Evolutionary conservation across 2,888 invertebrate genomes (phyloP).

Genomic region (Drosophila quinaria): DNA sequence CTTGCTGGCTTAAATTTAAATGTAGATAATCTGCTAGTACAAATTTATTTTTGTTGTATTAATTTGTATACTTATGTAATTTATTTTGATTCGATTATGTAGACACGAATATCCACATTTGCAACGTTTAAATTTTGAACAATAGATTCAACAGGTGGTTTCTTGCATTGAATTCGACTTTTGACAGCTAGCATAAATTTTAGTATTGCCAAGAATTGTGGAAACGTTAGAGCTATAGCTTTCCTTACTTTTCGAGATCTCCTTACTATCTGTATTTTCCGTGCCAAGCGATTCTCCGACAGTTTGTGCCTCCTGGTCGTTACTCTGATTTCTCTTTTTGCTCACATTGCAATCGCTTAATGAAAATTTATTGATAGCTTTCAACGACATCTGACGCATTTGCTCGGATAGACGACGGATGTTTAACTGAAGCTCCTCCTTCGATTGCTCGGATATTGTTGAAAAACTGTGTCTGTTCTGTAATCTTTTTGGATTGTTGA

Average conservation of each 20-base stretch:
- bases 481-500: constrained; percentile 76
- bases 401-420: constrained; percentile 85
- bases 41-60: constrained; percentile 45
- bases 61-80: constrained; percentile 43
- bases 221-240: constrained; percentile 50
- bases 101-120: constrained; percentile 46
- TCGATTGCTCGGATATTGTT: constrained; percentile 73
- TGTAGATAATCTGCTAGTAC: constrained; percentile 50
- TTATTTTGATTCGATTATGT: constrained; percentile 69
- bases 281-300: constrained; percentile 6
- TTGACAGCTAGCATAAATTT: constrained; percentile 56
- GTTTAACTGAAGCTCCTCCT: constrained; percentile 84
- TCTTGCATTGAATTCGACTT: constrained; percentile 83
- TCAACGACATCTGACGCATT: constrained; percentile 62
- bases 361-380: constrained; percentile 49
- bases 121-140: constrained; percentile 37
- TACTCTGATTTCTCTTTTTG: constrained; percentile 27
- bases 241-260: constrained; percentile 56
- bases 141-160: constrained; percentile 83
- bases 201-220: constrained; percentile 52
- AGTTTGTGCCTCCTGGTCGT: constrained; percentile 16
- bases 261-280: neutral
- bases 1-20: constrained; percentile 63
- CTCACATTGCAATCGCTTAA: constrained; percentile 58
- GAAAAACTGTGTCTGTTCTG: constrained; percentile 85